These are phyloP conservation scores for Luffia ferchaultella DNA, from an alignment of 2,888 invertebrate species.

Conservation along the genomic window DNA sequence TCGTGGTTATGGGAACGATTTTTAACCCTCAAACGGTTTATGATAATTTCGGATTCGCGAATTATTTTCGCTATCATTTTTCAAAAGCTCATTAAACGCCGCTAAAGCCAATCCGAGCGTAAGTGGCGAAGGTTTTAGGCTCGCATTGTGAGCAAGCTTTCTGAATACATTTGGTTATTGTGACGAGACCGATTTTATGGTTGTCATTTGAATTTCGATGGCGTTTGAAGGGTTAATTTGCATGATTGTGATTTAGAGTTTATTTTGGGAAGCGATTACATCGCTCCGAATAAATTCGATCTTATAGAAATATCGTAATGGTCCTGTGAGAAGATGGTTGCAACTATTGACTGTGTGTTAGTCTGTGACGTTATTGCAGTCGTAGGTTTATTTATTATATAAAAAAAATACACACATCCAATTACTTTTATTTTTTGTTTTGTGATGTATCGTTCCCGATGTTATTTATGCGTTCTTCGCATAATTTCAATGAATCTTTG, in stretches of 20 bases:
- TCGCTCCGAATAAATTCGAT: not conserved
- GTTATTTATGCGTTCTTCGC: too few species aligned
- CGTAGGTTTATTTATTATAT: too few species aligned
- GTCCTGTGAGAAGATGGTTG: not conserved
- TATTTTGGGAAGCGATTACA: slow-evolving; percentile 25
- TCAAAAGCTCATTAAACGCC: slow-evolving; percentile 61
- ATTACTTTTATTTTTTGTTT: too few species aligned
- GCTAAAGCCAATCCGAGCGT: slow-evolving; percentile 43
- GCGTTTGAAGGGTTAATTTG: slow-evolving; percentile 48
- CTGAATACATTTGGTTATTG: slow-evolving; percentile 41
- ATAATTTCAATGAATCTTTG: too few species aligned
- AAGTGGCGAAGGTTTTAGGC: slow-evolving; percentile 41
- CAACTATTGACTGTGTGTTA: too few species aligned
- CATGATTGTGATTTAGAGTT: slow-evolving; percentile 60
- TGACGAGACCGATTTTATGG: slow-evolving; percentile 57
- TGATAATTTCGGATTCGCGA: slow-evolving; percentile 47
- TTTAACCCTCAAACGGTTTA: slow-evolving; percentile 49
- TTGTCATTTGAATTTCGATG: slow-evolving; percentile 50
- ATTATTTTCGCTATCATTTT: slow-evolving; percentile 64
- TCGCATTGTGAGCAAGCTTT: slow-evolving; percentile 20
- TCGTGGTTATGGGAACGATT: slow-evolving; percentile 6
- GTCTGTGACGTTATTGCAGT: too few species aligned
- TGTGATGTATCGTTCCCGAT: too few species aligned
- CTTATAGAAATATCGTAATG: not conserved
- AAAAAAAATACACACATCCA: too few species aligned